Base-by-base conservation (phyloP, 2,888 invertebrate genomes). In the Acleris laterana region DNA sequence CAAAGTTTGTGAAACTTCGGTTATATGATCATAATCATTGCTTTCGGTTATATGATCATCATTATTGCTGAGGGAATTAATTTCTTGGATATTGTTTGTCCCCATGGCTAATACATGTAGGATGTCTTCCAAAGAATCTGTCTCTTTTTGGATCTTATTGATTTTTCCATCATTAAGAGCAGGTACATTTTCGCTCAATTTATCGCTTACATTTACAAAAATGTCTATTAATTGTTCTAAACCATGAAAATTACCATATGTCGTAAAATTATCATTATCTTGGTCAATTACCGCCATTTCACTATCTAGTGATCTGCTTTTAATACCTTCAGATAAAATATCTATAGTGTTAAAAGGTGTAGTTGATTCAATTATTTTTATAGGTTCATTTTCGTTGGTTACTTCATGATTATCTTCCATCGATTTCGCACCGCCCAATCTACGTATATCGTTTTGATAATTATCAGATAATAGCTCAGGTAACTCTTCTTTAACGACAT, bases 321-420 rank as follows among this genome's bases (percentile, higher is more conserved):
- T 49, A 9, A 53, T 17, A 0, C 22, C 5, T 19, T 49, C 44
- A 5, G 28, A 25, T 16, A 19, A 9, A 16, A 11, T 19, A n/a
- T 25, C 20, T 38, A 49, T 20, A 19, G n/a, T 44, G 5, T 44
- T 42, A 25, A 3, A 22, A 25, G 22, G n/a, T 3, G 20, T n/a
- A 5, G 42, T 11, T 28, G 49, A 22, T 56, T 63, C 13, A 19
- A 17, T 59, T 13, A 38, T 16, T 48, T 20, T 42, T 0, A 80
- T 78, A 56, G 73, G 79, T 70, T 83, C 79, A 9, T 69, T 66
- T 57, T 51, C 57, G 42, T 68, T 68, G 42, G 65, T 67, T 2
- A 19, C 49, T 63, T 62, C 65, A 4, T 22, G 5, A 46, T 17
- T 46, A 17, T n/a, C 7, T 46, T 13, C 13, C 13, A 5, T 38